Percentiles rank a stretch among this genome's conserved stretches.
These are phyloP conservation scores for Knipowitschia caucasica DNA, from an alignment of 2,797 vertebrate species.

Conservation along the genomic window DNA sequence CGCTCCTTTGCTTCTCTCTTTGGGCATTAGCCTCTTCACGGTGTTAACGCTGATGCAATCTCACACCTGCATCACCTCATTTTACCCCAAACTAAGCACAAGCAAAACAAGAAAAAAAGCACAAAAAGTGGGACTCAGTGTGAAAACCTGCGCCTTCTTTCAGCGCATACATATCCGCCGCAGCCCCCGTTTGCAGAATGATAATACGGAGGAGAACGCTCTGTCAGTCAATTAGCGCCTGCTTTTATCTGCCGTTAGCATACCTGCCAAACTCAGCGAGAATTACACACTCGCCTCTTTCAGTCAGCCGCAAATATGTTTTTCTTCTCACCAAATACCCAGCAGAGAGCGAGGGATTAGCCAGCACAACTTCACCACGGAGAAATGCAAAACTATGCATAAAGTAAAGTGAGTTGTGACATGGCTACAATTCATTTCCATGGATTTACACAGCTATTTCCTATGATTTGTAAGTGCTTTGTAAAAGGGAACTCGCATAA, in stretches of 20 bases:
- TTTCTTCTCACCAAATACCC: slow-evolving; percentile 31
- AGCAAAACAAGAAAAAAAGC: slow-evolving; percentile 12
- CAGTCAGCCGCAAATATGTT: slow-evolving; percentile 2
- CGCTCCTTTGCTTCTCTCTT: slow-evolving; percentile 5
- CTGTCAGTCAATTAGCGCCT: slow-evolving; percentile 62
- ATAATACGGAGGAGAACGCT: slow-evolving; percentile 44
- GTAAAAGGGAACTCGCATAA: no score
- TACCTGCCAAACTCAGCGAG: slow-evolving; percentile 60
- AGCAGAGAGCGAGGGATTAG: slow-evolving; percentile 55
- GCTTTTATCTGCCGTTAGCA: slow-evolving; percentile 66
- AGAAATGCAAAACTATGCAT: slow-evolving; percentile 38
- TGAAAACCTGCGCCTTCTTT: no score
- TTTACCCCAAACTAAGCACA: slow-evolving; percentile 10
- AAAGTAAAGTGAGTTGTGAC: neutral
- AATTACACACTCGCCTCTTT: slow-evolving; percentile 51
- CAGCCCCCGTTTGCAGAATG: slow-evolving; percentile 11
- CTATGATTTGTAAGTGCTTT: no score
- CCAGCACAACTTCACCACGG: slow-evolving; percentile 41
- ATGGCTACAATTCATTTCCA: no score
- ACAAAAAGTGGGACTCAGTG: slow-evolving; percentile 9
- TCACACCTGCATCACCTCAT: slow-evolving; percentile 33
- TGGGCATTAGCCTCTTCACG: slow-evolving; percentile 22
- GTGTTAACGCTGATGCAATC: slow-evolving; percentile 24
- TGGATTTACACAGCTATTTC: no score
- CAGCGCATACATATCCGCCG: slow-evolving; percentile 11